Evolutionary conservation across 2,797 vertebrate genomes (phyloP).

Genomic region (Poeciliopsis infans): DNA sequence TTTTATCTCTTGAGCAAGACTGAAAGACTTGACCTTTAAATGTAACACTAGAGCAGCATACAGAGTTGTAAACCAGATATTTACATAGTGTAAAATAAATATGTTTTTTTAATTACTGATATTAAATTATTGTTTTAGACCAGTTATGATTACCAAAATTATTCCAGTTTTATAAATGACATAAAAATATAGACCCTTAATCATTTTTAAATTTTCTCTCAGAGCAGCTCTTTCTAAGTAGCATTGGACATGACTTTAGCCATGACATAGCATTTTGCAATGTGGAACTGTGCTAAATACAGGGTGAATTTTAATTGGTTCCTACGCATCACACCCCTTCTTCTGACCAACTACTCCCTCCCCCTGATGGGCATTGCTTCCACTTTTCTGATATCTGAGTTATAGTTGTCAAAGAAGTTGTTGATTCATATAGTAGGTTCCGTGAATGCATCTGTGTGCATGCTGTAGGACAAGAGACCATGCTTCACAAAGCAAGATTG

Average conservation of each 20-base stretch:
- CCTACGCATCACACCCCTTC: conserved; percentile 43
- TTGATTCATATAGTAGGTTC: neutral
- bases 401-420: conserved; percentile 3
- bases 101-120: too few relatives aligned
- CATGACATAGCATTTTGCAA: conserved; percentile 15
- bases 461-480: neutral
- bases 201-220: neutral
- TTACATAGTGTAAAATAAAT: neutral
- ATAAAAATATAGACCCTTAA: too few relatives aligned
- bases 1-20: conserved; percentile 5
- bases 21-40: neutral
- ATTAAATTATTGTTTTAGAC: too few relatives aligned
- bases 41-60: neutral
- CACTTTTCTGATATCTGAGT: conserved; percentile 15
- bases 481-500: conserved; percentile 1
- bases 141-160: too few relatives aligned
- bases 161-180: too few relatives aligned
- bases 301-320: conserved; percentile 46
- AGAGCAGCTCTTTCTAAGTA: neutral
- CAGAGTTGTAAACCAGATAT: neutral
- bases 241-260: neutral
- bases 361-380: neutral
- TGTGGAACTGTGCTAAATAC: conserved; percentile 29
- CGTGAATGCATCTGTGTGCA: neutral
- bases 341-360: conserved; percentile 11